Percentiles rank a stretch among this genome's conserved stretches.
phyloP scores from a whole-genome alignment of 1,140 invertebrate species.

The Drosophila sulfurigaster region DNA sequence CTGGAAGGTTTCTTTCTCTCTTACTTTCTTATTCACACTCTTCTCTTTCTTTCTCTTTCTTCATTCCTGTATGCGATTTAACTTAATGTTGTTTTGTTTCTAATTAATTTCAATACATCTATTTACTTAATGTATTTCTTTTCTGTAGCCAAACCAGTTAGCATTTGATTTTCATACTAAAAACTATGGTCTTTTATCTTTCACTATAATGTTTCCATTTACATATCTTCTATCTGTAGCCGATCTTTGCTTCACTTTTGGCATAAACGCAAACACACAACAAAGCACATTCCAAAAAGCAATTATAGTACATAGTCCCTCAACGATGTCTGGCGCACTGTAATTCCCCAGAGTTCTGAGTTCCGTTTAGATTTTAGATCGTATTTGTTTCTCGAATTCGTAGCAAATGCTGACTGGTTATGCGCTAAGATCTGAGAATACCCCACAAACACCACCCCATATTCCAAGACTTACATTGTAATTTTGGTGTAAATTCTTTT shows the following conservation, averaged over 20 bases:
- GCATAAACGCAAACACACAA: slow-evolving; percentile 59
- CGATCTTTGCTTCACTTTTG: slow-evolving; percentile 29
- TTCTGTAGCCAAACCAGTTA: slow-evolving; percentile 27
- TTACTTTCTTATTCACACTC: slow-evolving; percentile 6
- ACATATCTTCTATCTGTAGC: slow-evolving; percentile 8
- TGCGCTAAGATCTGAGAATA: slow-evolving; percentile 32
- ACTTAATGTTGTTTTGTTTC: slow-evolving; percentile 25
- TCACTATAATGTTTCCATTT: slow-evolving; percentile 24
- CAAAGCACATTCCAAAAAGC: slow-evolving; percentile 53
- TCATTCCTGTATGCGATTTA: slow-evolving; percentile 17
- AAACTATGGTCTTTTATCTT: slow-evolving; percentile 29
- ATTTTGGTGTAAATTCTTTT: slow-evolving; percentile 13
- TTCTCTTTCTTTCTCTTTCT: background rate
- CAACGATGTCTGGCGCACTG: slow-evolving; percentile 30
- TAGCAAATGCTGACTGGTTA: slow-evolving; percentile 82
- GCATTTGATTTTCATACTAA: slow-evolving; percentile 33
- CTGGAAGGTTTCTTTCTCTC: slow-evolving; percentile 18
- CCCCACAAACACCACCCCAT: slow-evolving; percentile 14
- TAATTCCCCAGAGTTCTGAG: slow-evolving; percentile 17
- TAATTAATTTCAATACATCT: slow-evolving; percentile 24
- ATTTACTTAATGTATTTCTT: slow-evolving; percentile 12
- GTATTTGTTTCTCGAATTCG: slow-evolving; percentile 27
- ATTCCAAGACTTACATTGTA: background rate
- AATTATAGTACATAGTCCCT: slow-evolving; percentile 40
- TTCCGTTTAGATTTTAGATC: slow-evolving; percentile 21